phyloP scores from a whole-genome alignment of 2,797 vertebrate genomes.

The Enteromius trimaculatus region DNA sequence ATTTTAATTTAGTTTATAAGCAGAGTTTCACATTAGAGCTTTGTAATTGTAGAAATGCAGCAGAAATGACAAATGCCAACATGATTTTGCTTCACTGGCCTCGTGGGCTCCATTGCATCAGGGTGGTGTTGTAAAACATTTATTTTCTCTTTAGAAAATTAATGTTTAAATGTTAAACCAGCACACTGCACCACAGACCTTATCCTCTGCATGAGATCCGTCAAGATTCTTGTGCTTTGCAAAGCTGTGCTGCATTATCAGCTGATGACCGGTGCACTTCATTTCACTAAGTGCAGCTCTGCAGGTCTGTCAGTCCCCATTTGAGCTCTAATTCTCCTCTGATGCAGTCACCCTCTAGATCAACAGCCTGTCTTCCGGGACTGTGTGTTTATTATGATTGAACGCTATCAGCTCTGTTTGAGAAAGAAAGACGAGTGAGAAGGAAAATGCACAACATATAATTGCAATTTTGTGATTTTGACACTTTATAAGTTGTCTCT shows the following conservation, averaged over 20 bases:
- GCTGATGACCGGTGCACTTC: slow-evolving; percentile 11
- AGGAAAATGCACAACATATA: background rate
- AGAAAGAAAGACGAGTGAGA: background rate
- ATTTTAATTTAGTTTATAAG: slow-evolving; percentile 8
- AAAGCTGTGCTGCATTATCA: slow-evolving; percentile 6
- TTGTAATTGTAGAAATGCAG: slow-evolving; percentile 11
- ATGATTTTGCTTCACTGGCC: slow-evolving; percentile 10
- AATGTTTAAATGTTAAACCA: slow-evolving; percentile 6
- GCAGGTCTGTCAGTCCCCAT: slow-evolving; percentile 36
- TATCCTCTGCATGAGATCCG: background rate
- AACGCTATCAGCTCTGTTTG: background rate
- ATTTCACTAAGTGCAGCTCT: slow-evolving; percentile 40
- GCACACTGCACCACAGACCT: background rate
- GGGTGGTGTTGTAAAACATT: background rate
- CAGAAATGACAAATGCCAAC: slow-evolving; percentile 22
- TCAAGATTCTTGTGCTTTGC: slow-evolving; percentile 23
- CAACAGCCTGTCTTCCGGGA: slow-evolving; percentile 14
- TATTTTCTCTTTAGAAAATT: background rate
- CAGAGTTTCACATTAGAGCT: background rate
- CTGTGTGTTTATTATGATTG: slow-evolving; percentile 13
- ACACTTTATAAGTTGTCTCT: background rate
- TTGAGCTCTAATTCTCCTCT: slow-evolving; percentile 20
- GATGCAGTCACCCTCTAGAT: slow-evolving; percentile 25
- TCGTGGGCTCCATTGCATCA: background rate
- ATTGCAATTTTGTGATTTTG: background rate